A percentile compares a stretch with the other conserved stretches of the same genome.
phyloP scores from a whole-genome alignment of 37 sponge, comb jelly and placozoan genomes.

The Cladorhizidae sp. region DNA sequence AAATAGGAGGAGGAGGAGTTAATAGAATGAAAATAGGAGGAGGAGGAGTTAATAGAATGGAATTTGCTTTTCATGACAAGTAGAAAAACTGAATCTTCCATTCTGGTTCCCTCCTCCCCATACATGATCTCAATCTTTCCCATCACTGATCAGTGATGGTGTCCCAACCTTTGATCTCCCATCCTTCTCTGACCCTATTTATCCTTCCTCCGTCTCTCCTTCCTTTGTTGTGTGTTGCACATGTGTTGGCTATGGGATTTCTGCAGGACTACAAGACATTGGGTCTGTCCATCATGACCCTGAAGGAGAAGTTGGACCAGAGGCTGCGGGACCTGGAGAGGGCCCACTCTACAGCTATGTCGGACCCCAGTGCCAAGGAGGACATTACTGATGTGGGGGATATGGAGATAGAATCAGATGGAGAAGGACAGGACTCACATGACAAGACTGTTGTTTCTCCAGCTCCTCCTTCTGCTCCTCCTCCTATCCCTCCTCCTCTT shows the following conservation, averaged over 20 bases:
- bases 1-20: too few relatives aligned
- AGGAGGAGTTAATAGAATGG: too few relatives aligned
- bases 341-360: slow-evolving; percentile 71
- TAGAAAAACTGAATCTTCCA: not conserved
- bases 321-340: slow-evolving; percentile 49
- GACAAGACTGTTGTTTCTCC: not conserved
- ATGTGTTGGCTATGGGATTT: not conserved
- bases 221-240: too few relatives aligned
- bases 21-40: too few relatives aligned
- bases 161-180: too few relatives aligned
- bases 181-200: not conserved
- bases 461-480: not conserved
- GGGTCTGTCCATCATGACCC: not conserved
- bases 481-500: not conserved
- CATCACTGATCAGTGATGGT: too few relatives aligned
- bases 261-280: slow-evolving; percentile 53
- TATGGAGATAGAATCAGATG: slow-evolving; percentile 87
- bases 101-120: not conserved
- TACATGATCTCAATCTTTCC: not conserved
- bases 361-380: slow-evolving; percentile 69
- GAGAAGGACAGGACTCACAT: slow-evolving; percentile 9
- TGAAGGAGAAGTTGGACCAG: slow-evolving; percentile 44
- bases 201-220: not conserved
- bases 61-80: too few relatives aligned
- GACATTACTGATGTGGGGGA: slow-evolving; percentile 85